phyloP scores from a whole-genome alignment of 37 sponge, comb jelly and placozoan species.

The Bolinopsis microptera region DNA sequence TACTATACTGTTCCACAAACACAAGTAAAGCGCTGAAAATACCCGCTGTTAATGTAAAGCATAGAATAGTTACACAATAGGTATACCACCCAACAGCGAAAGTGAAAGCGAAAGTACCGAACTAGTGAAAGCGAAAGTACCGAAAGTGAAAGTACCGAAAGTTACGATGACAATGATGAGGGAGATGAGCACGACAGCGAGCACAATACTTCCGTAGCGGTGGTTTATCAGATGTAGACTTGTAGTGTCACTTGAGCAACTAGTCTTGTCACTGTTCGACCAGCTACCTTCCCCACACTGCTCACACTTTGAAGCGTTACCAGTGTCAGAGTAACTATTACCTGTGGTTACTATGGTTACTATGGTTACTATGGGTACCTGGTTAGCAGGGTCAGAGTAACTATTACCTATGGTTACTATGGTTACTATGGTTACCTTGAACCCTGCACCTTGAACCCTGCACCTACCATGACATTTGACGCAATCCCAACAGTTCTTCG shows the following conservation, averaged over 20 bases:
- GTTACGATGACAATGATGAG: neutral
- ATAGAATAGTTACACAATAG: too few species aligned
- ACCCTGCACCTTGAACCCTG: neutral
- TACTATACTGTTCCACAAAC: slow-evolving; percentile 26
- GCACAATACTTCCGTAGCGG: neutral
- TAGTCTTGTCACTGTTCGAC: neutral
- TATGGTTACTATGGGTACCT: neutral
- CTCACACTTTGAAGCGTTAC: neutral
- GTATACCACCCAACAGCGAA: too few species aligned
- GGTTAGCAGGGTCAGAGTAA: too few species aligned
- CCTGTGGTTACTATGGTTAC: neutral
- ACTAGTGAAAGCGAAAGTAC: too few species aligned
- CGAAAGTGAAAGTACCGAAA: slow-evolving; percentile 8
- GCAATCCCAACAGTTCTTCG: neutral
- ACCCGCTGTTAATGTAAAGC: neutral
- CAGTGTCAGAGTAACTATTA: neutral
- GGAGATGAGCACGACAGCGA: neutral
- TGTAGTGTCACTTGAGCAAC: neutral
- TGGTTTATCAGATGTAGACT: neutral
- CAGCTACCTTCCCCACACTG: neutral
- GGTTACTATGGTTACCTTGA: neutral
- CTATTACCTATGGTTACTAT: neutral
- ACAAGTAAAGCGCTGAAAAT: neutral
- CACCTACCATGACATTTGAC: neutral
- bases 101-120: too few species aligned